A percentile compares a stretch with the other conserved stretches of the same genome.
phyloP scores from a whole-genome alignment of 2,888 invertebrate species.

The Synergus japonicus region DNA sequence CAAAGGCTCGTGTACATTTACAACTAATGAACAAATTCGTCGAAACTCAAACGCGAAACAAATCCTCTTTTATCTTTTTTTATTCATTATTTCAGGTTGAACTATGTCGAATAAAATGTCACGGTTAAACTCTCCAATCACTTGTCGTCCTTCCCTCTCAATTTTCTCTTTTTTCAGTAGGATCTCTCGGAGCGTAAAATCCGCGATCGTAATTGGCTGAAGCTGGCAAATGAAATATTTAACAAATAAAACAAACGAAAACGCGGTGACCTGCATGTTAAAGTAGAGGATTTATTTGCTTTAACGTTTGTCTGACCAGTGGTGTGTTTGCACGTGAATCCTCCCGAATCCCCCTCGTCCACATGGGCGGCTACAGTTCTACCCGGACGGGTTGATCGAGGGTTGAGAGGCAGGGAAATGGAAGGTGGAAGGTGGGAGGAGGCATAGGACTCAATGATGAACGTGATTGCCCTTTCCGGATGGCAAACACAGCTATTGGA shows the following conservation, averaged over 20 bases:
- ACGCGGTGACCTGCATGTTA: constrained; percentile 76
- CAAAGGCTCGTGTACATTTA: constrained; percentile 6
- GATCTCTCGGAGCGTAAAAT: constrained; percentile 55
- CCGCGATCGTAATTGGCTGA: constrained; percentile 69
- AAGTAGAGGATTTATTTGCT: constrained; percentile 76
- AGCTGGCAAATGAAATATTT: constrained; percentile 76
- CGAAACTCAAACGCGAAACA: constrained; percentile 7
- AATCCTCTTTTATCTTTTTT: neutral
- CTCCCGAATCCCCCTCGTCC: constrained; percentile 47
- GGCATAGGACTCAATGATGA: constrained; percentile 70
- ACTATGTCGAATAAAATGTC: constrained; percentile 10
- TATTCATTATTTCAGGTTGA: neutral
- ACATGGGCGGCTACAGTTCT: constrained; percentile 57
- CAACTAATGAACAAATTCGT: constrained; percentile 17
- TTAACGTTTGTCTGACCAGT: constrained; percentile 68
- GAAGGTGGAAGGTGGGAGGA: constrained; percentile 52
- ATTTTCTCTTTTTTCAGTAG: constrained; percentile 46
- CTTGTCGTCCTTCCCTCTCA: constrained; percentile 6
- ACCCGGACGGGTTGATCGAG: constrained; percentile 41
- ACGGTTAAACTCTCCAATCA: constrained; percentile 10
- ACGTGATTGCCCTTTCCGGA: constrained; percentile 76
- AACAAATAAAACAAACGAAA: constrained; percentile 77
- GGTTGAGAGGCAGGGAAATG: constrained; percentile 54
- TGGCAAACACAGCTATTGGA: constrained; percentile 74
- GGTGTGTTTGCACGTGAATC: constrained; percentile 58